Evolutionary conservation across 2,888 invertebrate genomes (phyloP).

Genomic region (Drosophila kambysellisi): DNA sequence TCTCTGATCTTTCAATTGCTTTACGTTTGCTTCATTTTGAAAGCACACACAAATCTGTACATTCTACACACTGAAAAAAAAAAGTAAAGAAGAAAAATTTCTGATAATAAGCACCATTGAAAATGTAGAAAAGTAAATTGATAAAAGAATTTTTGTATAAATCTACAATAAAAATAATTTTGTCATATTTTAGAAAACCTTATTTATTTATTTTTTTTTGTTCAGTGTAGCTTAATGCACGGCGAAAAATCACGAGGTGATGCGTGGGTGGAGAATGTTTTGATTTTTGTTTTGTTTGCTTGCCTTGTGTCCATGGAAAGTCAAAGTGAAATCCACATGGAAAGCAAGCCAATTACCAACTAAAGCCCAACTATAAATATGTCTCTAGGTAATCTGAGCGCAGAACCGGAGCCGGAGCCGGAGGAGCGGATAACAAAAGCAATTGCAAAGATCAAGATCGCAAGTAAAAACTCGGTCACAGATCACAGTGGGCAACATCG

Average conservation of each 20-base stretch:
- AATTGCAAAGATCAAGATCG: conserved; percentile 72
- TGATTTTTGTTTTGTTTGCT: conserved; percentile 25
- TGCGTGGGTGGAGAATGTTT: conserved; percentile 73
- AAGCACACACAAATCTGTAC: conserved; percentile 40
- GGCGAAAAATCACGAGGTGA: conserved; percentile 50
- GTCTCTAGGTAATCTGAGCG: conserved; percentile 58
- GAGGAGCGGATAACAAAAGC: conserved; percentile 48
- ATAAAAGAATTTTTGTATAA: not conserved
- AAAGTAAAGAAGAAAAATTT: not conserved
- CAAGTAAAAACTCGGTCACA: conserved; percentile 72
- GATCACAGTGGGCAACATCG: conserved; percentile 42
- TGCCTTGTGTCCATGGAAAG: conserved; percentile 53
- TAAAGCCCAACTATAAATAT: conserved; percentile 48
- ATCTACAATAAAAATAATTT: not conserved
- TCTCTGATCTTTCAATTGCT: conserved; percentile 64
- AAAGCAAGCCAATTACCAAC: conserved; percentile 74
- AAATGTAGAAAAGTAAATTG: not conserved
- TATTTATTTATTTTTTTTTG: not conserved
- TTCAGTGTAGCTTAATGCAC: conserved; percentile 17
- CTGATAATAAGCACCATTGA: not conserved
- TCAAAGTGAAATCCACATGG: conserved; percentile 78
- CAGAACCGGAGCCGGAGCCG: conserved; percentile 19
- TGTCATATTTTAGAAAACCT: not conserved
- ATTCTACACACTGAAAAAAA: not conserved
- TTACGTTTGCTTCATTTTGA: conserved; percentile 39